Conservation (phyloP, 2,113 vertebrate species). For the Bos javanicus region DNA sequence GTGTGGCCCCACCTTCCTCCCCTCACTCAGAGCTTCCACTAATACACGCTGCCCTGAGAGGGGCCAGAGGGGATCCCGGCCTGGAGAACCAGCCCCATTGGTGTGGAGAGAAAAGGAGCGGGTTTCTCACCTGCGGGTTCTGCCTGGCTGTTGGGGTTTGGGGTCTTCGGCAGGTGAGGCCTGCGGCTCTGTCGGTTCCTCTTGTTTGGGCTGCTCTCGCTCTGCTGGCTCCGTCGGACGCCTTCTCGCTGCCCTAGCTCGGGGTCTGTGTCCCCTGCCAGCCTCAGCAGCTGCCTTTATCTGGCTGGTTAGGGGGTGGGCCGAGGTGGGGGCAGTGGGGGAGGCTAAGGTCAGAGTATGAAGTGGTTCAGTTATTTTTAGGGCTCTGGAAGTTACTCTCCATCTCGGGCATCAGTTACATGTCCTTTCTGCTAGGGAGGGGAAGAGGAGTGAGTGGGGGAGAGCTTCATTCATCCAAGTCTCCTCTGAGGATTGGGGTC, state of each 20-base stretch:
- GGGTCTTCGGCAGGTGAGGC: background rate
- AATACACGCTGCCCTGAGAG: background rate
- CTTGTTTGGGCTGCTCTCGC: background rate
- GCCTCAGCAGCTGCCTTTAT: slow-evolving; percentile 72
- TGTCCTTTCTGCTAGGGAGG: background rate
- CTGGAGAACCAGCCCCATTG: accelerated
- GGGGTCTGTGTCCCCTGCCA: slow-evolving; percentile 22
- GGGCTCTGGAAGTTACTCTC: slow-evolving; percentile 60
- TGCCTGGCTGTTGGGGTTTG: background rate
- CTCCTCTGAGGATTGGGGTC: background rate
- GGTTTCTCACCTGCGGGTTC: slow-evolving; percentile 1
- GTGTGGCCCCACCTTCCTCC: accelerated
- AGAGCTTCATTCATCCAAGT: slow-evolving; percentile 11
- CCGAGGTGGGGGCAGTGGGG: background rate
- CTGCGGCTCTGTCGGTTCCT: background rate
- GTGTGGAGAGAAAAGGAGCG: accelerated
- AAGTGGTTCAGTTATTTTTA: slow-evolving; percentile 74
- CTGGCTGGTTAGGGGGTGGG: slow-evolving; percentile 28
- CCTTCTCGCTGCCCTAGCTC: background rate
- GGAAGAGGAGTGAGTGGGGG: background rate
- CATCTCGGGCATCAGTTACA: slow-evolving; percentile 53
- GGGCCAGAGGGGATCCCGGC: too few species aligned
- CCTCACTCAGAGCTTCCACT: too few species aligned
- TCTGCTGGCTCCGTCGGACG: background rate
- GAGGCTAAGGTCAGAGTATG: slow-evolving; percentile 64